Percentiles rank a stretch among this genome's conserved stretches.
phyloP scores from a whole-genome alignment of 2,797 vertebrate genomes.

The Spea hammondii region DNA sequence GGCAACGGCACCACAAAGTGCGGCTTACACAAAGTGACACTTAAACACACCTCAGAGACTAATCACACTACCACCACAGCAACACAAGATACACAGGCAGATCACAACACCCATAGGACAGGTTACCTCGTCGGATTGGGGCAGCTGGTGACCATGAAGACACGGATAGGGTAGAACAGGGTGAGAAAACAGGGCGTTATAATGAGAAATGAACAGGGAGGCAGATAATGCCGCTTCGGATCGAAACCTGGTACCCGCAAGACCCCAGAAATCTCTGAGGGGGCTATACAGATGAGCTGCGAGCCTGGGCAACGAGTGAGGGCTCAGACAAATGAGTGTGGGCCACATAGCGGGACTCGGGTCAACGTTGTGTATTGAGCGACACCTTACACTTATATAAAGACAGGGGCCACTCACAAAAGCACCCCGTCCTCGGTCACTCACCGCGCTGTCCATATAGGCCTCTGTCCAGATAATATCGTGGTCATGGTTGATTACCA shows the following conservation, averaged over 20 bases:
- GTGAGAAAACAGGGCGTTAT: conserved; percentile 25
- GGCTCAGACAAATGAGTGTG: not conserved
- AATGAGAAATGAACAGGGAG: conserved; percentile 13
- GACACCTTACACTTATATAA: too few species aligned
- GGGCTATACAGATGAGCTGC: not conserved
- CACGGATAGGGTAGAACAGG: conserved; percentile 43
- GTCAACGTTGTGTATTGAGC: too few species aligned
- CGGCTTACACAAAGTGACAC: conserved; percentile 1
- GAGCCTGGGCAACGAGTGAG: not conserved
- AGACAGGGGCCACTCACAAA: too few species aligned
- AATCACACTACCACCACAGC: conserved; percentile 39
- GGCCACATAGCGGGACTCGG: too few species aligned
- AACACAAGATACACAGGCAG: conserved; percentile 30
- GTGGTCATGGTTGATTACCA: conserved; percentile 96
- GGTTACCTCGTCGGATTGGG: conserved; percentile 76
- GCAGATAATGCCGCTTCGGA: too few species aligned
- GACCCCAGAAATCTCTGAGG: too few species aligned
- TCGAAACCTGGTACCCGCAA: not conserved
- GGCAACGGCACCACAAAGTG: not conserved
- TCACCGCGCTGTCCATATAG: conserved; percentile 93
- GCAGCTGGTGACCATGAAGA: conserved; percentile 67
- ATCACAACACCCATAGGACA: conserved; percentile 50
- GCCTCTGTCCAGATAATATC: conserved; percentile 97
- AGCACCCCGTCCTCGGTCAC: conserved; percentile 38
- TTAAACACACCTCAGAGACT: conserved; percentile 54